These are phyloP conservation scores for Ctena decussata DNA, from an alignment of 2,888 invertebrate genomes.

Conservation along the genomic window DNA sequence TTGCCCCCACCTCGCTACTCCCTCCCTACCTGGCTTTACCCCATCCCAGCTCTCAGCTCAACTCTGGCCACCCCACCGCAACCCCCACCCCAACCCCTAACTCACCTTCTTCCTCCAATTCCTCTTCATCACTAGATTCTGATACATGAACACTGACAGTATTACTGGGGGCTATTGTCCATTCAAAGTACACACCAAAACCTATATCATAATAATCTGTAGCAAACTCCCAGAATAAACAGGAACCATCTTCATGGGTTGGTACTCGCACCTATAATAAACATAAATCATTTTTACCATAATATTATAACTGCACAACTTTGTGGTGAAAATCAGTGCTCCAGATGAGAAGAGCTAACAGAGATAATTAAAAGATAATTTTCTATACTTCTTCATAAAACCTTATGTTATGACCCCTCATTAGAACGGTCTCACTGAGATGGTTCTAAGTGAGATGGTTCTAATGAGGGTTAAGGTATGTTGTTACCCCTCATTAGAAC, in stretches of 20 bases:
- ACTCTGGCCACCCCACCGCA: background rate
- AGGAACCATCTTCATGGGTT: conserved; percentile 96
- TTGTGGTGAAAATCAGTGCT: no score
- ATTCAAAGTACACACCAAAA: conserved; percentile 99
- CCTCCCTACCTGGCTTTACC: background rate
- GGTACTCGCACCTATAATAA: conserved; percentile 93
- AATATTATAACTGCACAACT: no score
- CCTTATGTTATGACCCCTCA: no score
- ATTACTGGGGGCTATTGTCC: conserved; percentile 92
- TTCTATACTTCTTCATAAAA: no score
- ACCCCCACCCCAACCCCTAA: background rate
- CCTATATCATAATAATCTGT: conserved; percentile 98
- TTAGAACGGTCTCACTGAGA: no score
- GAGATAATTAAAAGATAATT: no score
- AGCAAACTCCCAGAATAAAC: conserved; percentile 99
- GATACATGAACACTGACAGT: conserved; percentile 98
- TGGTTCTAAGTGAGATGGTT: no score
- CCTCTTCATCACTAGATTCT: conserved; percentile 96
- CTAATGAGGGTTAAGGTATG: no score
- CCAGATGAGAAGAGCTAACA: no score
- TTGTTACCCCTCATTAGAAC: no score
- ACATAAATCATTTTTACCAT: background rate
- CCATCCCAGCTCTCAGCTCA: background rate
- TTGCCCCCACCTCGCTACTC: background rate
- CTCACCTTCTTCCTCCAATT: conserved; percentile 89